Evolutionary conservation across 2,113 vertebrate genomes (phyloP).

Genomic region (Ageneiosus marmoratus): DNA sequence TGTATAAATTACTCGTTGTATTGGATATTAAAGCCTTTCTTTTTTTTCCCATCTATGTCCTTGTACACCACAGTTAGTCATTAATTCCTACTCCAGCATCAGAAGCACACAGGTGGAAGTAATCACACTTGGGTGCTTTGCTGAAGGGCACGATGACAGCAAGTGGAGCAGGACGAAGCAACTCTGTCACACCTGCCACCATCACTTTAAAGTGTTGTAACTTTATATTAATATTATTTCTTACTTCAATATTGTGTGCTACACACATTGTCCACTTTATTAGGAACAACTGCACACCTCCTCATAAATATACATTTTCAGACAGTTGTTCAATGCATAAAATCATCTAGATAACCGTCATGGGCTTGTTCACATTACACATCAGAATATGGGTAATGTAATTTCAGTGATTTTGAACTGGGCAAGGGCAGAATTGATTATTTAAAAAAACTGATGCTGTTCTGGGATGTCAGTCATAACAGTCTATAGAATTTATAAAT

Average conservation of each 20-base stretch:
- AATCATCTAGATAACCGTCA: no score
- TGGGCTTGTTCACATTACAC: no score
- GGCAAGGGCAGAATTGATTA: no score
- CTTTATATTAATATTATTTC: background rate
- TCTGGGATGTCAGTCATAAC: no score
- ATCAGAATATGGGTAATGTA: no score
- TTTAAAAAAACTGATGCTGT: no score
- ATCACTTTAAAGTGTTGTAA: background rate
- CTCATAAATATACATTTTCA: background rate
- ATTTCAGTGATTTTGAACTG: no score
- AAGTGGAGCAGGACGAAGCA: slow-evolving; percentile 7
- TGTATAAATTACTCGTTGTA: background rate
- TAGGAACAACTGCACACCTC: background rate
- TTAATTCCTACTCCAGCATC: background rate
- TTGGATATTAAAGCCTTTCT: background rate
- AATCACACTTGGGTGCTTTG: slow-evolving; percentile 14
- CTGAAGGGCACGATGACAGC: slow-evolving; percentile 14
- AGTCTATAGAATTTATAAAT: no score
- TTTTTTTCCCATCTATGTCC: background rate
- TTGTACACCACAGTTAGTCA: background rate
- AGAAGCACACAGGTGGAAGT: slow-evolving; percentile 17
- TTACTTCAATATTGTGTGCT: no score
- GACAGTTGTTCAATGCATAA: no score
- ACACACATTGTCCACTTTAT: background rate
- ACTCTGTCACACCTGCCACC: background rate